Conservation (phyloP, 2,113 vertebrate species). For the Sorex araneus region DNA sequence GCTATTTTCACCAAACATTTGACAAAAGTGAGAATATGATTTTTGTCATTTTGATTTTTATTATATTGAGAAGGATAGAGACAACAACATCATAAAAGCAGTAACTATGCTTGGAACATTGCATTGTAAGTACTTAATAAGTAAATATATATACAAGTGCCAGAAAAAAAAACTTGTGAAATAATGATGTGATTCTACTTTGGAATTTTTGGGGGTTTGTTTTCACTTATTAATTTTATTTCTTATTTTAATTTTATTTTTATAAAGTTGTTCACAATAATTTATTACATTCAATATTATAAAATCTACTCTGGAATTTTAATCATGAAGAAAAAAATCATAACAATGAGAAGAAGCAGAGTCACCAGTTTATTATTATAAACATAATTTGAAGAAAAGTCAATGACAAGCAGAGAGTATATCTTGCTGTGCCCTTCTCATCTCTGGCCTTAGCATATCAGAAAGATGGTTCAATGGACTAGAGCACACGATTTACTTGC, state of each 20-base stretch:
- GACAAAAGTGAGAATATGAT: not conserved
- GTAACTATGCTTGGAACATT: not conserved
- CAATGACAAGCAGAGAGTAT: not conserved
- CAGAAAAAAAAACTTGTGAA: slow-evolving; percentile 6
- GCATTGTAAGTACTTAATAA: not conserved
- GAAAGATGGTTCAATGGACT: too few relatives aligned
- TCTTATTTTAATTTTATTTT: too few relatives aligned
- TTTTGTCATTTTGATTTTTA: not conserved
- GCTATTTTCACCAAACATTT: not conserved
- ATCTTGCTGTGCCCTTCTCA: not conserved
- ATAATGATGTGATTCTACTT: slow-evolving; percentile 10
- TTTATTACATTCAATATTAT: too few relatives aligned
- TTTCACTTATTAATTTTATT: too few relatives aligned
- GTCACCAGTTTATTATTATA: not conserved
- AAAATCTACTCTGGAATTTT: too few relatives aligned
- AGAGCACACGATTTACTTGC: too few relatives aligned
- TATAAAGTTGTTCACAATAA: too few relatives aligned
- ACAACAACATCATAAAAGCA: not conserved
- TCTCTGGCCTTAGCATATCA: not conserved
- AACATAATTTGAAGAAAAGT: slow-evolving; percentile 46
- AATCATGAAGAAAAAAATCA: slow-evolving; percentile 16
- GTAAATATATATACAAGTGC: not conserved
- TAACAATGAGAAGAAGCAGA: slow-evolving; percentile 44
- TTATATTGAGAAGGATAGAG: not conserved
- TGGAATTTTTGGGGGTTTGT: not conserved